phyloP scores from a whole-genome alignment of 2,113 vertebrate genomes.

The Ceuthmochares aereus region DNA sequence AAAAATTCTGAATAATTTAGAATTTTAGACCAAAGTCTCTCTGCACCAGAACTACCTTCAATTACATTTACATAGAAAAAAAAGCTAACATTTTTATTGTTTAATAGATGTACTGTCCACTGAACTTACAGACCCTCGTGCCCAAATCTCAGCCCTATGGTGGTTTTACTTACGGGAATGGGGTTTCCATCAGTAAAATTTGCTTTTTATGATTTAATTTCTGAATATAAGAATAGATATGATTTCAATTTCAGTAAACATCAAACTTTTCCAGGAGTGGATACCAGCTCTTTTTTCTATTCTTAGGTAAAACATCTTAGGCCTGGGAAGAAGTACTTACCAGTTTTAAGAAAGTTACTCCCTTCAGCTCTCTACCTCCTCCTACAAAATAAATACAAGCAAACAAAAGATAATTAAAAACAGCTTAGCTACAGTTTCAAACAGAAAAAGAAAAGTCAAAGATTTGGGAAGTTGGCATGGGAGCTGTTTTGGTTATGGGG shows the following conservation, averaged over 20 bases:
- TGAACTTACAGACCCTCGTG: neutral
- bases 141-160: neutral
- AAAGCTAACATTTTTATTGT: neutral
- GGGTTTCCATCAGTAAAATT: neutral
- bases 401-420: constrained; percentile 31
- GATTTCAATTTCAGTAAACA: constrained; percentile 63
- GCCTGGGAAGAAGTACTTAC: constrained; percentile 61
- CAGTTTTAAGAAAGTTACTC: constrained; percentile 47
- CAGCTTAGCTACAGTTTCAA: neutral
- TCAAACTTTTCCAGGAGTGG: constrained; percentile 23
- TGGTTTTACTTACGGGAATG: neutral
- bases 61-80: neutral
- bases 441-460: neutral
- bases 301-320: constrained; percentile 22
- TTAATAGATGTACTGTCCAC: neutral
- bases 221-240: constrained; percentile 53
- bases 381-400: constrained; percentile 65
- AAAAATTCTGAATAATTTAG: neutral
- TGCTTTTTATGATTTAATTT: constrained; percentile 3
- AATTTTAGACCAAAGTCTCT: neutral
- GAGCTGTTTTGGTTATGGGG: neutral
- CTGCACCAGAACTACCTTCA: neutral
- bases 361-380: constrained; percentile 68
- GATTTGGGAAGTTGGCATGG: neutral
- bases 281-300: neutral